Conservation (phyloP, 2,797 vertebrate genomes). For the Numenius phaeopus region DNA sequence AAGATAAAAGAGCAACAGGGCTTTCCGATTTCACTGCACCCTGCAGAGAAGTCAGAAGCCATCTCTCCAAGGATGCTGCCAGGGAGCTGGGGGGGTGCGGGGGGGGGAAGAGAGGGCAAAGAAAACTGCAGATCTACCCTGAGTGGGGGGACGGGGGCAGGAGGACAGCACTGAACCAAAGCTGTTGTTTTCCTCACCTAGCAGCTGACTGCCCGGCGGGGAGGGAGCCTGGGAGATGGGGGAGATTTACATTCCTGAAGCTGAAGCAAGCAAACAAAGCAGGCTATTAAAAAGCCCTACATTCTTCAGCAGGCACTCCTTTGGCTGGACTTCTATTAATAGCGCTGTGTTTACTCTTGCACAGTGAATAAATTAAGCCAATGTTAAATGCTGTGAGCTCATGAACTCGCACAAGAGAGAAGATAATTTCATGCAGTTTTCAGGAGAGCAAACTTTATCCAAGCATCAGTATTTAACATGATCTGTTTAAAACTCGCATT, state of each 20-base stretch:
- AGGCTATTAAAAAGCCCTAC: constrained; percentile 46
- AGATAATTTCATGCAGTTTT: background rate
- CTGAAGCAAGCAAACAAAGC: constrained; percentile 70
- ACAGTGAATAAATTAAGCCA: constrained; percentile 36
- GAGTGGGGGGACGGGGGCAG: background rate
- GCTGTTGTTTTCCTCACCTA: constrained; percentile 45
- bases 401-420: background rate
- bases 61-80: background rate
- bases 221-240: background rate
- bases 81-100: no score
- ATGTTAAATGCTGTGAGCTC: constrained; percentile 20
- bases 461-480: background rate
- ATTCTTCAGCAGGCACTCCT: constrained; percentile 68
- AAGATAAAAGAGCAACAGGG: background rate
- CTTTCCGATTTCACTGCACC: background rate
- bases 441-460: background rate
- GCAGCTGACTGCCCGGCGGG: constrained; percentile 34
- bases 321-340: constrained; percentile 59
- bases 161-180: background rate
- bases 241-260: constrained; percentile 64
- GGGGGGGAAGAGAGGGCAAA: background rate
- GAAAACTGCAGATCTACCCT: background rate
- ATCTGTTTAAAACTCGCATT: background rate
- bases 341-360: constrained; percentile 43
- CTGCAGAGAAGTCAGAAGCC: background rate